Evolutionary conservation across 2,888 invertebrate genomes (phyloP).

Genomic region (Nezara viridula): DNA sequence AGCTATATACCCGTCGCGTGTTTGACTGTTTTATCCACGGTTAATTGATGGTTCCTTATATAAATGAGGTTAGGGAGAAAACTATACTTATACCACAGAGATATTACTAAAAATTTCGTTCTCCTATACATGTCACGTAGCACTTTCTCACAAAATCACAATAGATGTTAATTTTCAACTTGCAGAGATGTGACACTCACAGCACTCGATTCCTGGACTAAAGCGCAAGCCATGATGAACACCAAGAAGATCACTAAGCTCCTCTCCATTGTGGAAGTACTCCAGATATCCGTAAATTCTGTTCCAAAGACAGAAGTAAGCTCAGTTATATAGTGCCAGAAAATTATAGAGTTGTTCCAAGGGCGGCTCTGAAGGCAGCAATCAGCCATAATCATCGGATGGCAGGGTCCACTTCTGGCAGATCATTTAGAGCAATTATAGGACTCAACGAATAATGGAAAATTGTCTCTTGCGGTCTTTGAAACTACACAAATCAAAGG

Average conservation of each 20-base stretch:
- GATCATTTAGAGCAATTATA: constrained; percentile 35
- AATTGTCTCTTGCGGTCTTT: not conserved
- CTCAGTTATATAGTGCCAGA: not conserved
- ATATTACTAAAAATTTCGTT: no score
- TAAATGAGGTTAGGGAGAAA: no score
- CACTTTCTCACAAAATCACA: constrained; percentile 26
- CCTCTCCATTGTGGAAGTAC: not conserved
- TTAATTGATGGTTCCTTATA: no score
- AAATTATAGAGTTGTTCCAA: not conserved
- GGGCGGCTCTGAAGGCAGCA: not conserved
- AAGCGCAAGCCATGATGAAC: not conserved
- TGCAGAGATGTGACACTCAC: constrained; percentile 48
- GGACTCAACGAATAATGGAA: not conserved
- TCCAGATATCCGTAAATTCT: not conserved
- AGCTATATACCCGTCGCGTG: no score
- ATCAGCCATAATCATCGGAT: not conserved
- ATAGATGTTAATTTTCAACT: not conserved
- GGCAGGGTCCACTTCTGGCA: not conserved
- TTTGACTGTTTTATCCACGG: no score
- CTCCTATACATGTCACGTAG: no score
- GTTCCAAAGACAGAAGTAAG: not conserved
- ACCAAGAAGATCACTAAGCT: not conserved
- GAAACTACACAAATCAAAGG: not conserved
- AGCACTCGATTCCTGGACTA: constrained; percentile 20
- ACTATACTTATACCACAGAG: no score